Percentiles rank a stretch among this genome's conserved stretches.
phyloP scores from a whole-genome alignment of 2,113 vertebrate species.

The Anser brachyrhynchus region DNA sequence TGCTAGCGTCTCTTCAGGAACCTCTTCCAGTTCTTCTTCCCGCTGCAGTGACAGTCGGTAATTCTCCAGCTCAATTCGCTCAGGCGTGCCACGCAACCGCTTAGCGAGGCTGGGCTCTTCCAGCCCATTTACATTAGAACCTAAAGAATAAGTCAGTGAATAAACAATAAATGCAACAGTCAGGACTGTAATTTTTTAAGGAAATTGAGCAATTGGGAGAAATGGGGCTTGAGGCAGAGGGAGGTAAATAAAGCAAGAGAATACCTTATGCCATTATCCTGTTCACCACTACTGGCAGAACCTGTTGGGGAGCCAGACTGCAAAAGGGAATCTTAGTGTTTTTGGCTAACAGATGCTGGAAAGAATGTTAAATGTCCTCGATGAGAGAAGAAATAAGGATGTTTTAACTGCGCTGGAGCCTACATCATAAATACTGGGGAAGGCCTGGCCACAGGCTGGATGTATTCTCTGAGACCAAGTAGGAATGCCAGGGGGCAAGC shows the following conservation, averaged over 20 bases:
- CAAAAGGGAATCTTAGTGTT: neutral
- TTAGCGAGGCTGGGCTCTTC: conserved; percentile 91
- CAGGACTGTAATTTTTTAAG: neutral
- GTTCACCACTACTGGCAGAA: neutral
- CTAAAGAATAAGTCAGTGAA: conserved; percentile 58
- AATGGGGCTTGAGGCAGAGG: neutral
- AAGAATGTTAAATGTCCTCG: neutral
- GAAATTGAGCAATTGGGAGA: neutral
- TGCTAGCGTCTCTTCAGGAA: conserved; percentile 93
- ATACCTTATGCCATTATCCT: neutral
- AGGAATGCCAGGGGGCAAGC: neutral
- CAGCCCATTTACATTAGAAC: conserved; percentile 84
- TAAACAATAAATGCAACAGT: neutral
- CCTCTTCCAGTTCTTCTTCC: conserved; percentile 94
- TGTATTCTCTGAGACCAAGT: accelerated
- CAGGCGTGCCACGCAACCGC: conserved; percentile 88
- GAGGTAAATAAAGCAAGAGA: neutral
- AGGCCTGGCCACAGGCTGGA: neutral
- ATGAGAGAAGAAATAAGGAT: neutral
- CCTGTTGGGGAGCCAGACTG: neutral
- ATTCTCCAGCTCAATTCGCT: conserved; percentile 97
- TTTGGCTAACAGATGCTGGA: conserved; percentile 7
- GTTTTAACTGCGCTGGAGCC: neutral
- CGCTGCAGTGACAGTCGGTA: conserved; percentile 89
- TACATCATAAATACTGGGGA: neutral